Conservation (phyloP, 2,113 vertebrate species). For the Halcyon senegalensis region DNA sequence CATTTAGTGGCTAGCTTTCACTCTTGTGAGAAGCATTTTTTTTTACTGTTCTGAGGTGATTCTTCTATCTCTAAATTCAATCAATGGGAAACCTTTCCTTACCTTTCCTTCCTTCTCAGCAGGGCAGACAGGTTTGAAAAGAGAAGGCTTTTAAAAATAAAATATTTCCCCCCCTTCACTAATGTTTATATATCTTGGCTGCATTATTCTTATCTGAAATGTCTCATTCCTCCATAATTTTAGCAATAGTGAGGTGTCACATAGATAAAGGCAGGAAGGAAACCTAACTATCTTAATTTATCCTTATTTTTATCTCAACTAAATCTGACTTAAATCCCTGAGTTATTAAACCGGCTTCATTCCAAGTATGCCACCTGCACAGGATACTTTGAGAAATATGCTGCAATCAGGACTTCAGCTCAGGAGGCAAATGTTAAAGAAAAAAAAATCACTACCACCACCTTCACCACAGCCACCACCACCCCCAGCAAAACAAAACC, state of each 20-base stretch:
- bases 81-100: neutral
- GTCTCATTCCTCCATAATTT: neutral
- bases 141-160: neutral
- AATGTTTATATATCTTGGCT: neutral
- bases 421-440: neutral
- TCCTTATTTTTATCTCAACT: slow-evolving; percentile 24
- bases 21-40: neutral
- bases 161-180: neutral
- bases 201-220: neutral
- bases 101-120: neutral
- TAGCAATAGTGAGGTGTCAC: neutral
- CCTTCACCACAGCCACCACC: too few relatives aligned
- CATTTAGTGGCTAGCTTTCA: neutral
- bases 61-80: neutral
- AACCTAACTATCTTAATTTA: slow-evolving; percentile 20
- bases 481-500: neutral
- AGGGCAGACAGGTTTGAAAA: neutral
- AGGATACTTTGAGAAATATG: neutral
- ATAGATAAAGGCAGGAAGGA: slow-evolving; percentile 48
- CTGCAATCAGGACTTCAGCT: neutral
- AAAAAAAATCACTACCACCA: neutral
- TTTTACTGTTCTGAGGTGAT: neutral
- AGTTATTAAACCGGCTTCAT: slow-evolving; percentile 42
- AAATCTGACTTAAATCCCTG: slow-evolving; percentile 45
- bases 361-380: slow-evolving; percentile 49